Percentiles rank a stretch among this genome's conserved stretches.
phyloP scores from a whole-genome alignment of 2,888 invertebrate genomes.

The Xylophagus ater region DNA sequence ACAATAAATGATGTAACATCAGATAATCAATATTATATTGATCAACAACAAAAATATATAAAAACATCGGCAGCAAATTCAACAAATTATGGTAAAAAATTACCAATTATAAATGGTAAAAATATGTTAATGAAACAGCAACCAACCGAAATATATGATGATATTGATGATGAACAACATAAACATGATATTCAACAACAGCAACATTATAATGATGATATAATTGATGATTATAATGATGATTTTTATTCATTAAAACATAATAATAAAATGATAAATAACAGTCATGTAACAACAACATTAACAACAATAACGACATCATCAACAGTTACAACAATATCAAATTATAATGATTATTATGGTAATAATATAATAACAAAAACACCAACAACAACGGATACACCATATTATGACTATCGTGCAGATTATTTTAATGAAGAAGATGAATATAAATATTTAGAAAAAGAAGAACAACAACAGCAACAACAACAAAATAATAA shows the following conservation, averaged over 20 bases:
- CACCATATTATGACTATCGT: constrained; percentile 33
- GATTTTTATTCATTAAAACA: too few species aligned
- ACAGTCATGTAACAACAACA: constrained; percentile 3
- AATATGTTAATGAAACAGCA: constrained; percentile 34
- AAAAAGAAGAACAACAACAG: constrained; percentile 26
- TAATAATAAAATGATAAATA: not conserved
- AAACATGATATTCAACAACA: constrained; percentile 9
- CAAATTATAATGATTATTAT: constrained; percentile 28
- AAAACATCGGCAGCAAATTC: constrained; percentile 4
- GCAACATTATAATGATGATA: constrained; percentile 17
- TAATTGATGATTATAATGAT: constrained; percentile 20
- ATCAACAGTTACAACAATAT: not conserved
- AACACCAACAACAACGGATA: constrained; percentile 19
- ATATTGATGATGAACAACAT: constrained; percentile 27
- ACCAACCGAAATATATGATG: constrained; percentile 32
- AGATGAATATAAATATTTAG: constrained; percentile 37
- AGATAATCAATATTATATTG: too few species aligned
- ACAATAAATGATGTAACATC: not conserved
- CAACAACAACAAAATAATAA: constrained; percentile 1
- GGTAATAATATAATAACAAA: constrained; percentile 1
- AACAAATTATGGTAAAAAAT: not conserved
- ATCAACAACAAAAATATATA: too few species aligned
- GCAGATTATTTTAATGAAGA: constrained; percentile 39
- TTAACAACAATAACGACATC: constrained; percentile 9
- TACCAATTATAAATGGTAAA: constrained; percentile 31